These are phyloP conservation scores for Catagonus wagneri DNA, from an alignment of 2,113 vertebrate genomes.

Conservation along the genomic window DNA sequence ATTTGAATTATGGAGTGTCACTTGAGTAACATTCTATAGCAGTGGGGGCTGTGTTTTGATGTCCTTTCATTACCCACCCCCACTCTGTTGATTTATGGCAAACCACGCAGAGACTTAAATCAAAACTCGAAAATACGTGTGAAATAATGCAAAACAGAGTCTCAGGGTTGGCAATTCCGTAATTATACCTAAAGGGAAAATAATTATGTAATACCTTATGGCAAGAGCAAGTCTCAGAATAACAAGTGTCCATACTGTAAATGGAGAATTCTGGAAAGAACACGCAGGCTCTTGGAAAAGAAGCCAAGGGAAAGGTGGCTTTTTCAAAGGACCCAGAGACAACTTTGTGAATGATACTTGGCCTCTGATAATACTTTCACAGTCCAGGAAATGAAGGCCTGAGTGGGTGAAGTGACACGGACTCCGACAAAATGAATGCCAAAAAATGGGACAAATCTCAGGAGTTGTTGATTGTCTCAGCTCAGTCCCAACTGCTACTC, in stretches of 20 bases:
- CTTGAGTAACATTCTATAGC: slow-evolving; percentile 85
- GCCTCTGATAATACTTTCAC: slow-evolving; percentile 41
- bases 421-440: slow-evolving; percentile 19
- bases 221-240: slow-evolving; percentile 80
- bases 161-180: slow-evolving; percentile 79
- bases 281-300: slow-evolving; percentile 45
- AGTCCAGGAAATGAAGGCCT: slow-evolving; percentile 53
- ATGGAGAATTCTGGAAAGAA: slow-evolving; percentile 80
- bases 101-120: slow-evolving; percentile 77
- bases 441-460: background rate
- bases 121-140: slow-evolving; percentile 84
- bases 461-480: slow-evolving; percentile 33
- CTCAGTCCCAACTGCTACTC: background rate
- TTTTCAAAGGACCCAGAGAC: slow-evolving; percentile 52
- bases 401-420: background rate
- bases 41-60: slow-evolving; percentile 84
- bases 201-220: slow-evolving; percentile 85
- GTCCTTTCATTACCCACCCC: slow-evolving; percentile 80
- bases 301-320: background rate
- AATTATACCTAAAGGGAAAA: slow-evolving; percentile 86
- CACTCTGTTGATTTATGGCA: slow-evolving; percentile 85
- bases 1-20: slow-evolving; percentile 86
- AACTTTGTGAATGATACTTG: slow-evolving; percentile 44
- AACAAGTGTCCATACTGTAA: slow-evolving; percentile 81
- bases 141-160: slow-evolving; percentile 84